phyloP scores from a whole-genome alignment of 1,140 invertebrate species.

The Tetragnatha versicolor region DNA sequence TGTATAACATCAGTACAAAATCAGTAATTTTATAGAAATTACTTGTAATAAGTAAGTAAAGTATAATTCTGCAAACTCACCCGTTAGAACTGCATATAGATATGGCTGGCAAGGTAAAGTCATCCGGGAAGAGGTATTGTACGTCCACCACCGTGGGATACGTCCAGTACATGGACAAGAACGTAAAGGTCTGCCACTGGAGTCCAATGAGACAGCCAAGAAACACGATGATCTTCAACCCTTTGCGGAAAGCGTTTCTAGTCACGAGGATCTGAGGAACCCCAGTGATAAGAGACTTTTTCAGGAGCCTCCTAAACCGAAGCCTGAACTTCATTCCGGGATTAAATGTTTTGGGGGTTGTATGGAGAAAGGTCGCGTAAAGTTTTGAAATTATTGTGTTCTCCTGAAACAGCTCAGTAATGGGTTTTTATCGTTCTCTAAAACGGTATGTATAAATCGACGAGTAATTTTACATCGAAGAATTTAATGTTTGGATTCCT shows the following conservation, averaged over 20 bases:
- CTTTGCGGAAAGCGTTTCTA: conserved; percentile 21
- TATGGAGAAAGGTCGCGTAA: not conserved
- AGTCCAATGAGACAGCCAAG: conserved; percentile 28
- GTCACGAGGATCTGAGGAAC: conserved; percentile 43
- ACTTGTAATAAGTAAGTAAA: no score
- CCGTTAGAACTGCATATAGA: conserved; percentile 45
- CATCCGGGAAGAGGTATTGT: conserved; percentile 14
- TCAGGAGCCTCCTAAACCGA: conserved; percentile 18
- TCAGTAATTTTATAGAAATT: no score
- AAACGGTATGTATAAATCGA: not conserved
- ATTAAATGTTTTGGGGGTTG: not conserved
- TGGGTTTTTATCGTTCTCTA: not conserved
- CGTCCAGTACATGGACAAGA: conserved; percentile 43
- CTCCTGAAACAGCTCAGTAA: not conserved
- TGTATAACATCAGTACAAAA: not conserved
- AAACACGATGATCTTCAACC: conserved; percentile 35
- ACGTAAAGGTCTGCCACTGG: conserved; percentile 40
- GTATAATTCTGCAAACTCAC: conserved; percentile 6
- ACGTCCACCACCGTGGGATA: conserved; percentile 53
- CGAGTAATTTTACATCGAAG: not conserved
- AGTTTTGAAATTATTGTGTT: not conserved
- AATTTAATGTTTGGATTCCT: no score
- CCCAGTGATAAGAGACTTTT: conserved; percentile 47
- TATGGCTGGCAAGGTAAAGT: conserved; percentile 36
- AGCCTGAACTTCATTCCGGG: conserved; percentile 16